A percentile compares a stretch with the other conserved stretches of the same genome.
phyloP scores from a whole-genome alignment of 2,797 vertebrate genomes.

The Scarus forsteni region DNA sequence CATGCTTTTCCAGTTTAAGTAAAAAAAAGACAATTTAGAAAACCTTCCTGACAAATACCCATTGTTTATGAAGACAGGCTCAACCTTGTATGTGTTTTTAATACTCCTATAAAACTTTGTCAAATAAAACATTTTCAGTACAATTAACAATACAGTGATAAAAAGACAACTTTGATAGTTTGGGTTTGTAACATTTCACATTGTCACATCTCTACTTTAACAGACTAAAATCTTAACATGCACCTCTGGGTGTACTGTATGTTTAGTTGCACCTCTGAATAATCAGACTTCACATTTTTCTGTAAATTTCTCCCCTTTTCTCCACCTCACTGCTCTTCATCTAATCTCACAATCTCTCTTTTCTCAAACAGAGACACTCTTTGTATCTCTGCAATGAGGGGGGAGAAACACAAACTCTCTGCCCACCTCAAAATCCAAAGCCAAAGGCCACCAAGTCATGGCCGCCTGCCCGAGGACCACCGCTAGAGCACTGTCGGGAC shows the following conservation, averaged over 20 bases:
- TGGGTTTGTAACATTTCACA: too few species aligned
- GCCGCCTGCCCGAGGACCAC: conserved; percentile 58
- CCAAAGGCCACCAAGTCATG: conserved; percentile 66
- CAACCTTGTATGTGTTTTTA: too few species aligned
- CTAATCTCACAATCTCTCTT: conserved; percentile 29
- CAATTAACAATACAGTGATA: too few species aligned
- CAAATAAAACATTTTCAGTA: too few species aligned
- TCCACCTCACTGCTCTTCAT: conserved; percentile 26
- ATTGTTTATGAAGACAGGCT: too few species aligned
- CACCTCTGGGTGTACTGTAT: too few species aligned
- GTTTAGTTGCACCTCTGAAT: too few species aligned
- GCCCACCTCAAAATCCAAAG: conserved; percentile 68
- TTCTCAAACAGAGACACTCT: conserved; percentile 63
- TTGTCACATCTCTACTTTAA: conserved; percentile 13
- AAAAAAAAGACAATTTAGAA: too few species aligned
- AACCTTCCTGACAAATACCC: too few species aligned
- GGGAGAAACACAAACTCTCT: conserved; percentile 73
- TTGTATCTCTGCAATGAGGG: conserved; percentile 58
- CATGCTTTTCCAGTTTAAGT: too few species aligned
- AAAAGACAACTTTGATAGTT: too few species aligned
- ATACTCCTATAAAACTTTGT: too few species aligned
- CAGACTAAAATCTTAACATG: conserved; percentile 35
- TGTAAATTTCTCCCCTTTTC: not conserved
- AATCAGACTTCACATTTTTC: conserved; percentile 26
- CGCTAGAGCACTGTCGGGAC: conserved; percentile 36